A percentile compares a stretch with the other conserved stretches of the same genome.
phyloP scores from a whole-genome alignment of 2,113 vertebrate species.

The Atlantisia rogersi region DNA sequence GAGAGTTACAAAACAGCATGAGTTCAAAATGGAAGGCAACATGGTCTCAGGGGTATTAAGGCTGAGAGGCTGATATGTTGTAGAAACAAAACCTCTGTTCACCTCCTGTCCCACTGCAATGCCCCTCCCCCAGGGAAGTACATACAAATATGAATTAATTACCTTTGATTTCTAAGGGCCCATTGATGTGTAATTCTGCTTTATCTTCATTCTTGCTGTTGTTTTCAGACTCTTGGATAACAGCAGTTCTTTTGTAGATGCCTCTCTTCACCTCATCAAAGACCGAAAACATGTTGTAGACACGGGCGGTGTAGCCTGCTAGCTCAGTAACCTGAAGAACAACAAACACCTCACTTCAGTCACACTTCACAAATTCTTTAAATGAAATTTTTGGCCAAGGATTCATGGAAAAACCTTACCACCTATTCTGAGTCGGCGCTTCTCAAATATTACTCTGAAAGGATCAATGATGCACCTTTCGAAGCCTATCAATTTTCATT shows the following conservation, averaged over 20 bases:
- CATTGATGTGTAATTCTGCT: slow-evolving; percentile 79
- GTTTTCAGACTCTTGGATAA: slow-evolving; percentile 69
- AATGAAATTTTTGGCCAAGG: not conserved
- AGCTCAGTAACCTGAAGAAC: slow-evolving; percentile 90
- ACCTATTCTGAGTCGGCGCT: not conserved
- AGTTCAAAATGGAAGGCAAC: not conserved
- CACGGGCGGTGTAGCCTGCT: slow-evolving; percentile 94
- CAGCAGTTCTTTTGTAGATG: slow-evolving; percentile 87
- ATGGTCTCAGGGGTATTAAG: not conserved
- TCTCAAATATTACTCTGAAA: not conserved
- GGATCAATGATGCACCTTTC: not conserved
- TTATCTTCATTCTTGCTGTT: slow-evolving; percentile 73
- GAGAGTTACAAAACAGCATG: not conserved
- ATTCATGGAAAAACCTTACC: not conserved
- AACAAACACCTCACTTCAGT: slow-evolving; percentile 11
- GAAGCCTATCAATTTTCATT: not conserved
- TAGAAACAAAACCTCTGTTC: not conserved
- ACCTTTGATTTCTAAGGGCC: slow-evolving; percentile 92
- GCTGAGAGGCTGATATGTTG: not conserved
- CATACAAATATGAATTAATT: slow-evolving; percentile 6
- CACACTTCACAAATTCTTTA: not conserved
- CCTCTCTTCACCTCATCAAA: slow-evolving; percentile 95
- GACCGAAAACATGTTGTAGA: slow-evolving; percentile 95
- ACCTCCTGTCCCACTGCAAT: not conserved
- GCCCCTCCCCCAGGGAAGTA: not conserved